These are phyloP conservation scores for Drosophila picticornis DNA, from an alignment of 2,888 invertebrate genomes.

Conservation along the genomic window DNA sequence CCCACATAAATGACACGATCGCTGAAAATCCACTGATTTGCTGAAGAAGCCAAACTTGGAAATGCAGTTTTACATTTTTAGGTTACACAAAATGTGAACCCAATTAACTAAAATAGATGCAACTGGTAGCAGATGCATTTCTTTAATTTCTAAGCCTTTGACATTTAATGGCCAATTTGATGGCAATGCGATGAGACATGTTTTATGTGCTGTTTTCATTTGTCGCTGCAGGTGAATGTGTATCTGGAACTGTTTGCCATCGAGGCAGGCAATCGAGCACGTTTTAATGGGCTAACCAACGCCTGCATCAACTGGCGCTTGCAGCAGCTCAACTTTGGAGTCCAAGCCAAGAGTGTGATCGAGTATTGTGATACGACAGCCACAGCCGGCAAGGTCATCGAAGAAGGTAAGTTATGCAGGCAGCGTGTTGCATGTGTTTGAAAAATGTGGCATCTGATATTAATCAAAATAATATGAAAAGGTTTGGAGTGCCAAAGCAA, in stretches of 20 bases:
- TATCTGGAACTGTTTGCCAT: conserved; percentile 76
- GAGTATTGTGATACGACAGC: conserved; percentile 78
- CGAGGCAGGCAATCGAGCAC: conserved; percentile 71
- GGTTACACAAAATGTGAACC: conserved; percentile 44
- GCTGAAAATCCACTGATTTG: conserved; percentile 61
- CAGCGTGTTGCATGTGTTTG: not conserved
- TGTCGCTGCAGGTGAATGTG: conserved; percentile 70
- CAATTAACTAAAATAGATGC: conserved; percentile 21
- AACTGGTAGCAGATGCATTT: conserved; percentile 48
- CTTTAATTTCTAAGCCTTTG: conserved; percentile 59
- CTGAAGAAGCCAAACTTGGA: conserved; percentile 32
- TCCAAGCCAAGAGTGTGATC: conserved; percentile 76
- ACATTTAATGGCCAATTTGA: conserved; percentile 37
- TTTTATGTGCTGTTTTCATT: conserved; percentile 3
- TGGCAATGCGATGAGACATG: conserved; percentile 30
- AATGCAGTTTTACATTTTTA: conserved; percentile 49
- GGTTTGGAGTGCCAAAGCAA: not conserved
- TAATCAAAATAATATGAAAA: not conserved
- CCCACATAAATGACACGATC: conserved; percentile 31
- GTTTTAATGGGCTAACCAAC: conserved; percentile 73
- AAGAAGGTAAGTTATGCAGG: conserved; percentile 60
- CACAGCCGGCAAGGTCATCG: conserved; percentile 53
- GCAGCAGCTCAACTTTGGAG: conserved; percentile 50
- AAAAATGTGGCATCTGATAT: not conserved
- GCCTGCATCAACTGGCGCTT: conserved; percentile 80